Evolutionary conservation across 2,888 invertebrate genomes (phyloP).

Genomic region (Hirtodrosophila histrioides): DNA sequence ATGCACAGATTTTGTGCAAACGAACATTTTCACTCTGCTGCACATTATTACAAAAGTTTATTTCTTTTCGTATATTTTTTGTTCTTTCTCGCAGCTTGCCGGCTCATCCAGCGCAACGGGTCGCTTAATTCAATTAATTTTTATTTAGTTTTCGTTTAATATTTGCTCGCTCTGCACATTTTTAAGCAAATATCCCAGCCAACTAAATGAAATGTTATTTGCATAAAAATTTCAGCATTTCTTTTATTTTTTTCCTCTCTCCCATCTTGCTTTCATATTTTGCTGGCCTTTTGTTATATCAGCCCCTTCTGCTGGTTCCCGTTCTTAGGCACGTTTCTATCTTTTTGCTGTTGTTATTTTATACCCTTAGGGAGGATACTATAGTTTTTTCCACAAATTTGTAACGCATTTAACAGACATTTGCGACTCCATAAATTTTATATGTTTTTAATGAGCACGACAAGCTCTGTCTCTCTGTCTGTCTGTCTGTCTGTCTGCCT

Average conservation of each 20-base stretch:
- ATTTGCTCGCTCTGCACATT: conserved; percentile 71
- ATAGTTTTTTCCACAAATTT: not conserved
- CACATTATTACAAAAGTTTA: conserved; percentile 57
- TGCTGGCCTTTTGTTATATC: conserved; percentile 38
- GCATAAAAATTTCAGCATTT: conserved; percentile 67
- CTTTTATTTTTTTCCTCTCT: conserved; percentile 10
- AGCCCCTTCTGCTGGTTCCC: conserved; percentile 10
- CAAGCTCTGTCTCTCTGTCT: no score
- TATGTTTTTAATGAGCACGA: no score
- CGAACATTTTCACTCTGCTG: conserved; percentile 61
- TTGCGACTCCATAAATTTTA: no score
- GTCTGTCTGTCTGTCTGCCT: no score
- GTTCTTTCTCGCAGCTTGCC: conserved; percentile 13
- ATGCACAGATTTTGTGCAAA: conserved; percentile 59
- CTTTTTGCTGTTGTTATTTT: conserved; percentile 13
- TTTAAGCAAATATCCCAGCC: conserved; percentile 70
- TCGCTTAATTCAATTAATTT: conserved; percentile 77
- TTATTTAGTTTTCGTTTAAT: conserved; percentile 76
- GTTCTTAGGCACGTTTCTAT: conserved; percentile 16
- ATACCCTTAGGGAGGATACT: not conserved
- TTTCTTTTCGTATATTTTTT: conserved; percentile 14
- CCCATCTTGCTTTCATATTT: conserved; percentile 26
- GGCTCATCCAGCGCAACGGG: conserved; percentile 42
- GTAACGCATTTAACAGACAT: not conserved
- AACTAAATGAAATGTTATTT: conserved; percentile 77